Evolutionary conservation across 2,113 vertebrate genomes (phyloP), one percentile per base, ranked within the genome.

Genomic region (Sapajus apella): DNA sequence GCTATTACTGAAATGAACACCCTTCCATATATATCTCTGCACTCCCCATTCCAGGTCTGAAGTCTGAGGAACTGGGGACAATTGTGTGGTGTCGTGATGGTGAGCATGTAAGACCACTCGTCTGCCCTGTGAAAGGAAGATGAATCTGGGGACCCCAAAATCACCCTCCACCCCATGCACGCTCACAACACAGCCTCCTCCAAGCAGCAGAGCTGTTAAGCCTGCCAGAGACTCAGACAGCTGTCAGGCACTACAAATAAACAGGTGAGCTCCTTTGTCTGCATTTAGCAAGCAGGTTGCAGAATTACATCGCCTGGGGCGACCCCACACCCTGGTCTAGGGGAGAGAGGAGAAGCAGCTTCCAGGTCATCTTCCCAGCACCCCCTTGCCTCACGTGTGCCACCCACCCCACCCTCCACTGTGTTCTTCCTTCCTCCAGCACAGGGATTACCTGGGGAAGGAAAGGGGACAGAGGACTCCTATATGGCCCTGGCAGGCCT

Each of bases 331-430:
- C 50, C 7, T 1, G 43, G n/a, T n/a, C 18, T 32, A 5, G 20
- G 3, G 72, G 80, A 20, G 30, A 70, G 13, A 35, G 0, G 3
- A 30, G 58, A 52, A 32, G 50, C 83, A n/a, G 68, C 40, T 30
- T 47, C 94, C 43, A 20, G 0, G 2, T 70, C 11, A 2, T 23
- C 43, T 47, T 40, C 55, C 47, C 6, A 20, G 3, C 35, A 21
- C 0, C 56, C 23, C 16, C 11, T 14, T 0, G 4, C 5, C 30
- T 6, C 50, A n/a, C 20, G 66, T 25, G 37, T 50, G 45, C 32
- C 11, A n/a, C n/a, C 32, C 11, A 1, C 25, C 1, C 4, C 11
- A 1, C 37, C 12, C 61, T 6, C 10, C 32, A 14, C 47, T 35
- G 30, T 9, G 2, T 32, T 64, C 76, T 1, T 2, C n/a, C 79